Evolutionary conservation across 2,113 vertebrate species (phyloP).

Genomic region (Hydropotes inermis): DNA sequence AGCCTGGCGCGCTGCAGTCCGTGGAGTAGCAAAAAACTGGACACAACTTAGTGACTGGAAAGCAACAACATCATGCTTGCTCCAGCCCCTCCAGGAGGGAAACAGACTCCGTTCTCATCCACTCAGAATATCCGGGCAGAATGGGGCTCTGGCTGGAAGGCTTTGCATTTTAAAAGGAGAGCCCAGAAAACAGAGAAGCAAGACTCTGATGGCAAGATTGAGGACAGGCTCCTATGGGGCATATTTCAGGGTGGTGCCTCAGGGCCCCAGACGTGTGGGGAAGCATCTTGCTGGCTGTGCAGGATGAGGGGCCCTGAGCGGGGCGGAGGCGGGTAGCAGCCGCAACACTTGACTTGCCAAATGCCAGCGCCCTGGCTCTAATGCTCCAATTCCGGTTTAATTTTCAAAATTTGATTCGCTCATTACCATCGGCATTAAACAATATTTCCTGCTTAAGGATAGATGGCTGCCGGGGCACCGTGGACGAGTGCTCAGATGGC

Average conservation of each 20-base stretch:
- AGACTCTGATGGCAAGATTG: neutral
- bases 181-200: neutral
- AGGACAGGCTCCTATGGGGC: neutral
- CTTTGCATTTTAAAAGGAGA: neutral
- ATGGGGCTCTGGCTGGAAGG: neutral
- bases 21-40: neutral
- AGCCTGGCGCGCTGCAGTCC: neutral
- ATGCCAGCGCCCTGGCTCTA: conserved; percentile 69
- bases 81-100: no score
- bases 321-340: neutral
- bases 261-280: rapidly evolving
- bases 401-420: conserved; percentile 85
- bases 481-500: conserved; percentile 81
- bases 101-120: neutral
- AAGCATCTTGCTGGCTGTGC: neutral
- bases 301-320: neutral
- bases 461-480: conserved; percentile 79
- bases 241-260: neutral
- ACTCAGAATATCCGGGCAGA: neutral
- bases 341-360: conserved; percentile 59
- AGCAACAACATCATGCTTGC: neutral
- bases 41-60: neutral
- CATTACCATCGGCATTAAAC: conserved; percentile 84
- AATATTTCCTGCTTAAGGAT: conserved; percentile 86
- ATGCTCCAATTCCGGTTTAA: conserved; percentile 83